These are phyloP conservation scores for Drosophila kuntzei DNA, from an alignment of 2,888 invertebrate genomes.

Conservation along the genomic window DNA sequence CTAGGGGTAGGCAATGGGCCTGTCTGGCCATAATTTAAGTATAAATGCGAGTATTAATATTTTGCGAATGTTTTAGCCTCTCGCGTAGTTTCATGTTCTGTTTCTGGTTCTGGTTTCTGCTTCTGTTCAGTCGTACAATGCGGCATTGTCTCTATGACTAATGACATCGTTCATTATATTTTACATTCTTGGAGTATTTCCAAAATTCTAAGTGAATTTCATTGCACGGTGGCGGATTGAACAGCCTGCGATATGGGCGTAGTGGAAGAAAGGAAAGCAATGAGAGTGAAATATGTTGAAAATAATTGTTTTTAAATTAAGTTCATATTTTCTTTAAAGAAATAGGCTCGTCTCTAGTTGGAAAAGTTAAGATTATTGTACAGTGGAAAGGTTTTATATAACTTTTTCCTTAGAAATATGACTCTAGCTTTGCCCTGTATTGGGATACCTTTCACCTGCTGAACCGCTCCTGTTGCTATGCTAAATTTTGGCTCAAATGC, in stretches of 20 bases:
- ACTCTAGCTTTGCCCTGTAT: too few species aligned
- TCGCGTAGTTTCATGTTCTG: conserved; percentile 22
- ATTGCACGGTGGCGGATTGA: conserved; percentile 33
- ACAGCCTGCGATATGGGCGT: not conserved
- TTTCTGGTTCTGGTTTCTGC: conserved; percentile 22
- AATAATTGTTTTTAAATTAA: not conserved
- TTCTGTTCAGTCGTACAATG: conserved; percentile 40
- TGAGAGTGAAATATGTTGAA: not conserved
- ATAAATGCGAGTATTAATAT: conserved; percentile 78
- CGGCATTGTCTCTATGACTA: conserved; percentile 82
- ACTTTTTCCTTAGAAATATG: too few species aligned
- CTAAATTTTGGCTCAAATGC: conserved; percentile 47
- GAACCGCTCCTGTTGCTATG: conserved; percentile 54
- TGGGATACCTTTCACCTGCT: not conserved
- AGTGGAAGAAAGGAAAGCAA: not conserved
- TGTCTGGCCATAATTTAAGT: conserved; percentile 66
- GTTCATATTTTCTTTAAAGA: too few species aligned
- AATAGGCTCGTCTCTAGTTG: too few species aligned
- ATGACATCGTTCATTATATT: conserved; percentile 85
- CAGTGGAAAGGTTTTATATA: too few species aligned
- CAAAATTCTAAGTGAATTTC: conserved; percentile 61
- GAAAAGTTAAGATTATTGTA: too few species aligned
- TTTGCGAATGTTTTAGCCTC: conserved; percentile 54
- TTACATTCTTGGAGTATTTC: conserved; percentile 80
- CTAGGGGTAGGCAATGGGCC: not conserved